Conservation (phyloP, 2,113 vertebrate genomes). For the Egretta garzetta region DNA sequence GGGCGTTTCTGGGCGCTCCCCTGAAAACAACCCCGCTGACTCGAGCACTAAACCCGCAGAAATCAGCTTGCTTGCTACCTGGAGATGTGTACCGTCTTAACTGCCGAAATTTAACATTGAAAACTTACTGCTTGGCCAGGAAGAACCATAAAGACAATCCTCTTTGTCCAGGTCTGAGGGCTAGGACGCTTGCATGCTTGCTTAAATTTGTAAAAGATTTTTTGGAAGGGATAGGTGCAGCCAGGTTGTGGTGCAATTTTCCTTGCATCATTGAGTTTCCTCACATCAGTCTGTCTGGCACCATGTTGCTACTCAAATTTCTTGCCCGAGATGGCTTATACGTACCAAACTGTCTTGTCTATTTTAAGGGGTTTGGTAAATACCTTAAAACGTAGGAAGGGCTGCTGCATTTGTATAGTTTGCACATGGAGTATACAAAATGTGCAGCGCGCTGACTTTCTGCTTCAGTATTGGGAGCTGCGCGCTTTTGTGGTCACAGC, state of each 20-base stretch:
- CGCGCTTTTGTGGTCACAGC: background rate
- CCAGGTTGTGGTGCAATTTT: background rate
- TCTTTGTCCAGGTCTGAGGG: background rate
- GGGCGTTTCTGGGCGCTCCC: rapidly evolving
- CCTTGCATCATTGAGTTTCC: rapidly evolving
- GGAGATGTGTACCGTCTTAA: rapidly evolving
- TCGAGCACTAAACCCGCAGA: rapidly evolving
- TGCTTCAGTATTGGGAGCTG: background rate
- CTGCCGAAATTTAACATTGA: rapidly evolving
- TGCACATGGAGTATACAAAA: background rate
- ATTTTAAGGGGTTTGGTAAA: background rate
- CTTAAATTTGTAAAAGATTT: rapidly evolving
- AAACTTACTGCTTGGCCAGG: background rate
- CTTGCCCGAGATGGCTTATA: background rate
- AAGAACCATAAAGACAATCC: rapidly evolving
- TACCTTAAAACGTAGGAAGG: rapidly evolving
- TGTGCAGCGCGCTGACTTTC: background rate
- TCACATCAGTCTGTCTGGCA: background rate
- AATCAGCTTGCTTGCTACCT: background rate
- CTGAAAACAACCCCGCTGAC: background rate
- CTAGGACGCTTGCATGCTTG: background rate
- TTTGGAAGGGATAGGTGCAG: background rate
- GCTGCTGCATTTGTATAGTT: background rate
- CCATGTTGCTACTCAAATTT: rapidly evolving
- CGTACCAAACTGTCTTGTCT: background rate